Conservation (phyloP, 2,113 vertebrate genomes). For the Gobiocypris rarus region DNA sequence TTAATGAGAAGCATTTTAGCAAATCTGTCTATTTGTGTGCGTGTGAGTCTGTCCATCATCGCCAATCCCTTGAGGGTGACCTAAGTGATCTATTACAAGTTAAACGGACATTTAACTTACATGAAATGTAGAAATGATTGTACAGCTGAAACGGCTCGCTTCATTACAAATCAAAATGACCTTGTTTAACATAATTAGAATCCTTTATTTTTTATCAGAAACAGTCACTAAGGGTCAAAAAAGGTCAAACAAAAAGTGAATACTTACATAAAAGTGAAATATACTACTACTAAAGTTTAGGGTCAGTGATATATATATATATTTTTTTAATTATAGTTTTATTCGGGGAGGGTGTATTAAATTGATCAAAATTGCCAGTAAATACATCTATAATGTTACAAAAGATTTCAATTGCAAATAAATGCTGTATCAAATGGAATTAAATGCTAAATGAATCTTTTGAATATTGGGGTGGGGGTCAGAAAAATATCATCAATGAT, state of each 20-base stretch:
- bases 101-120: constrained; percentile 32
- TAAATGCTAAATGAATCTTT: too few species aligned
- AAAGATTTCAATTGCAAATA: background rate
- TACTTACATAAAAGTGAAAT: background rate
- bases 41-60: constrained; percentile 60
- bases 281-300: background rate
- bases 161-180: background rate
- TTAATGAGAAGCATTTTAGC: constrained; percentile 61
- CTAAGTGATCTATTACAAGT: constrained; percentile 67
- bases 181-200: background rate
- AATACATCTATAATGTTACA: background rate
- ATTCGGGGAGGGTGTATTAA: background rate
- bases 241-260: background rate
- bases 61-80: constrained; percentile 69
- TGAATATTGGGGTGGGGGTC: too few species aligned
- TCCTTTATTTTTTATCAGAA: background rate
- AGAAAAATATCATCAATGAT: background rate
- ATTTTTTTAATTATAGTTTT: too few species aligned
- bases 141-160: background rate
- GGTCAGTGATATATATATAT: background rate
- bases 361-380: background rate
- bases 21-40: constrained; percentile 39
- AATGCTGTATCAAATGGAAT: background rate
- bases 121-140: constrained; percentile 43
- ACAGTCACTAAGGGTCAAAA: background rate